These are phyloP conservation scores for Tenrec ecaudatus DNA, from an alignment of 2,113 vertebrate genomes.

Conservation along the genomic window DNA sequence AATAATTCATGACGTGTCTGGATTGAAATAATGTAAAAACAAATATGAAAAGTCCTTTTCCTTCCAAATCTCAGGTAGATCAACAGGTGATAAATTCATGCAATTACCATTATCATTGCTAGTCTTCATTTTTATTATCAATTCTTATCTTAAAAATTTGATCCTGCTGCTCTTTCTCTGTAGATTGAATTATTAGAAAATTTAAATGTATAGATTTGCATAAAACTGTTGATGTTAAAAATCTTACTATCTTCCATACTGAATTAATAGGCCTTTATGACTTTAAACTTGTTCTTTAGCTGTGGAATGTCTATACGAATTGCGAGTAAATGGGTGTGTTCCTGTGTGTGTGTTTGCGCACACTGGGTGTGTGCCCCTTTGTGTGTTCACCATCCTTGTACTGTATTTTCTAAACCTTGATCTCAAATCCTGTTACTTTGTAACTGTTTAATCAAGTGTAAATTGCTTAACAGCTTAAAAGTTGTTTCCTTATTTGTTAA, in stretches of 20 bases:
- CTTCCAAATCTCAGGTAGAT: neutral
- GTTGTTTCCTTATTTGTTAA: conserved; percentile 51
- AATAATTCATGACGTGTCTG: neutral
- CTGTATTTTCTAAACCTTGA: conserved; percentile 60
- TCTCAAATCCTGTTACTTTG: conserved; percentile 60
- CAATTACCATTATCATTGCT: neutral
- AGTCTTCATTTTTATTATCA: conserved; percentile 29
- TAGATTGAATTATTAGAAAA: conserved; percentile 41
- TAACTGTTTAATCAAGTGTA: conserved; percentile 74
- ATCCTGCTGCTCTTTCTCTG: neutral
- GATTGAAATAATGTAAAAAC: conserved; percentile 50
- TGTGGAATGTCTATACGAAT: neutral
- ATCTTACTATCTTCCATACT: conserved; percentile 24
- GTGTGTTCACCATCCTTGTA: conserved; percentile 5
- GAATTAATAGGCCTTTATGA: conserved; percentile 31
- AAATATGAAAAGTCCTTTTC: neutral
- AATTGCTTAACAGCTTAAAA: conserved; percentile 68
- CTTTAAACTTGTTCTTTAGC: conserved; percentile 10
- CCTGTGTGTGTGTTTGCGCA: conserved; percentile 11
- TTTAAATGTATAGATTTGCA: neutral
- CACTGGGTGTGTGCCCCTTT: neutral
- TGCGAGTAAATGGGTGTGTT: neutral
- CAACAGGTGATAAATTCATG: neutral
- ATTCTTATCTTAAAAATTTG: conserved; percentile 40
- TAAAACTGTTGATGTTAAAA: neutral